Percentiles rank a stretch among this genome's conserved stretches.
Evolutionary conservation across 2,113 vertebrate genomes (phyloP).

Genomic region (Mustelus asterias): DNA sequence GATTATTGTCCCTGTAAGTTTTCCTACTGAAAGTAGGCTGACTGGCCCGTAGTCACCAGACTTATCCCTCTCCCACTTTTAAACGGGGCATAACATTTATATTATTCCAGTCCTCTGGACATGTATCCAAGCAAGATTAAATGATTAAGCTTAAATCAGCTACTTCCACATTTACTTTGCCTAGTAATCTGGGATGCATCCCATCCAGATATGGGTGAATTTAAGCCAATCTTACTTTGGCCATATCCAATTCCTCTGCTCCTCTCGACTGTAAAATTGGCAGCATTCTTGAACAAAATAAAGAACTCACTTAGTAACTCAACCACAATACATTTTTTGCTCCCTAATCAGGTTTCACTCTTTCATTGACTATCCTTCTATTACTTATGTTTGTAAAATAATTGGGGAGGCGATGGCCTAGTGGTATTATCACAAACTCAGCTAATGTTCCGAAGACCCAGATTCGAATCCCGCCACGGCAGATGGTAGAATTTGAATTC

Average conservation of each 20-base stretch:
- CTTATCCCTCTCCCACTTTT: background rate
- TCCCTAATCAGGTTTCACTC: background rate
- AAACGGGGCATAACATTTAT: background rate
- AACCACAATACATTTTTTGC: background rate
- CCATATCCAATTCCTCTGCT: background rate
- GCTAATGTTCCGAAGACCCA: too few relatives aligned
- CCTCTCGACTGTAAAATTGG: background rate
- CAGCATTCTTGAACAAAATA: background rate
- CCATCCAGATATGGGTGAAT: background rate
- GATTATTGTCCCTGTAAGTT: too few relatives aligned
- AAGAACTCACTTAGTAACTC: background rate
- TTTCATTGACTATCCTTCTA: background rate
- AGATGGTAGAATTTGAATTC: too few relatives aligned
- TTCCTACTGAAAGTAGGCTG: too few relatives aligned
- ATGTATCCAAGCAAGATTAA: background rate
- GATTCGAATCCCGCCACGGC: too few relatives aligned
- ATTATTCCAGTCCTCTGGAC: background rate
- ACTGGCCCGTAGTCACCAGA: too few relatives aligned
- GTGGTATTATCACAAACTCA: too few relatives aligned
- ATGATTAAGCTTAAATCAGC: background rate
- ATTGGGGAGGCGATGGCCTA: too few relatives aligned
- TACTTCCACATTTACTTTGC: background rate
- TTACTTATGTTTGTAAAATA: background rate
- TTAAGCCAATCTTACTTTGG: background rate
- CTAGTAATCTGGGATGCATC: background rate